phyloP scores from a whole-genome alignment of 2,113 vertebrate genomes.

The Leptodactylus fuscus region DNA sequence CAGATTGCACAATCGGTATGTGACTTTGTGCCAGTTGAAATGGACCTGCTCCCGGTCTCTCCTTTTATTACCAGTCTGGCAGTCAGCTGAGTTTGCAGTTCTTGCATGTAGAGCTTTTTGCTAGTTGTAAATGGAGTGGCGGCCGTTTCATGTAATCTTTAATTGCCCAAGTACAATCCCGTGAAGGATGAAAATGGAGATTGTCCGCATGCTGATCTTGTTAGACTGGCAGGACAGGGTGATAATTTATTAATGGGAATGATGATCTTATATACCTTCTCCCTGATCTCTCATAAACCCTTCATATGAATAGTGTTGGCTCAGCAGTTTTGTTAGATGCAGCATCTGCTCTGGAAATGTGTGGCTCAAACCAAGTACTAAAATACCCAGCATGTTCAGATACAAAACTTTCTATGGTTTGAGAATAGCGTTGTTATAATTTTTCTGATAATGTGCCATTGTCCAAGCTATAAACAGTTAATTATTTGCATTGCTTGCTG shows the following conservation, averaged over 20 bases:
- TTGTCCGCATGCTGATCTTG: background rate
- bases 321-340: background rate
- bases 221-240: background rate
- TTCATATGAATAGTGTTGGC: background rate
- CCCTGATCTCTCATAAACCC: background rate
- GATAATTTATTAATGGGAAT: conserved; percentile 1
- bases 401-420: too few species aligned
- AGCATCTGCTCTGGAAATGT: background rate
- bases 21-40: background rate
- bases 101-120: conserved; percentile 5
- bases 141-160: conserved; percentile 14
- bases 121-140: conserved; percentile 20
- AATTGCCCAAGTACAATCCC: conserved; percentile 18
- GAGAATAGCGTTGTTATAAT: too few species aligned
- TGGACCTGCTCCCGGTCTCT: conserved; percentile 17
- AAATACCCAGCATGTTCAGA: background rate
- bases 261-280: background rate
- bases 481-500: too few species aligned
- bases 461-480: background rate
- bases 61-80: conserved; percentile 39
- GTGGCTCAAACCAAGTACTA: background rate
- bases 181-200: background rate
- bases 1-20: background rate
- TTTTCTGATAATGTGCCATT: background rate
- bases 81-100: conserved; percentile 23